Base-by-base conservation (phyloP, 2,888 invertebrate species). In the Fragum fragum region DNA sequence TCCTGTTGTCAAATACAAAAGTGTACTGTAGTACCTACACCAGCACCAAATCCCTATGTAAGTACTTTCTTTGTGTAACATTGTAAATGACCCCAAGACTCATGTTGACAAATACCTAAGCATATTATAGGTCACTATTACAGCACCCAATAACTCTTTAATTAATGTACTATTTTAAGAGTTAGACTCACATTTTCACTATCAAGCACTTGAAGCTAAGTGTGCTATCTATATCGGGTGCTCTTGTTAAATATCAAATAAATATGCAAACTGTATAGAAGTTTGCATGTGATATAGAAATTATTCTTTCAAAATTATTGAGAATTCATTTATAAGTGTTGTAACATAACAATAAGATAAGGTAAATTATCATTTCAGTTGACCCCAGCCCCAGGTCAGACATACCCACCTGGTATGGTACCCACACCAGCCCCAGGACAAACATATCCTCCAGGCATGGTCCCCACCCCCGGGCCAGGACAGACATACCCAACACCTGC, bases 1-100 rank as follows among this genome's bases (percentile, higher is more conserved):
- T n/a, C n/a, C n/a, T n/a, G 91, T 61, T 91, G 91, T 76, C 87
- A 91, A 82, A 81, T 89, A 18, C 91, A 90, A 36, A 73, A 89
- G 36, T 91, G 91, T 68, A 73, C 68, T 18, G 69, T 82, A 18
- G 52, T 74, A 18, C 90, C 89, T 26, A 88, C 90, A 28, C 83
- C 84, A 26, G 75, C 81, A 55, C 88, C 89, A 23, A 81, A 82
- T 0, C 80, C 81, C 6, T 28, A 75, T n/a, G 69, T 69, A 52
- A 79, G 74, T 69, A 47, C 68, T 74, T n/a, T n/a, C n/a, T n/a
- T n/a, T n/a, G n/a, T n/a, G n/a, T n/a, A n/a, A n/a, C n/a, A n/a
- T n/a, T n/a, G n/a, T n/a, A n/a, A n/a, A n/a, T 91, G n/a, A n/a
- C n/a, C n/a, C n/a, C n/a, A n/a, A n/a, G n/a, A n/a, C n/a, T n/a